Evolutionary conservation across 35 echinoderm and acorn worm genomes (phyloP).

Genomic region (Nesometra sesokonis): DNA sequence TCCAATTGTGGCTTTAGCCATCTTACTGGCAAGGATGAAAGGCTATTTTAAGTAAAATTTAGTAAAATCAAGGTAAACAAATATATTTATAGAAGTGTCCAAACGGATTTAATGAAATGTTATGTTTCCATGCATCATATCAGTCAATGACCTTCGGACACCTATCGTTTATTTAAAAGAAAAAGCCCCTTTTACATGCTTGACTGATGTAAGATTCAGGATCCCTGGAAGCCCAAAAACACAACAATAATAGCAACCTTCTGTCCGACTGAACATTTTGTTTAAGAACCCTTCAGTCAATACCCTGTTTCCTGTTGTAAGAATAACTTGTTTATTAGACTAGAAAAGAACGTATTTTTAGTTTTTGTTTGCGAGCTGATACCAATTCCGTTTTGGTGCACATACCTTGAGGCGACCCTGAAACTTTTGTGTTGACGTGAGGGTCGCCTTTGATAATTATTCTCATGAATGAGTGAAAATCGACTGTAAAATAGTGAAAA

Average conservation of each 20-base stretch:
- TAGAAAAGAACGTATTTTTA: not conserved
- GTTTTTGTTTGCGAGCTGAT: not conserved
- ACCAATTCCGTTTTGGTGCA: not conserved
- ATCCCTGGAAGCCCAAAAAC: not conserved
- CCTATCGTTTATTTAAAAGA: not conserved
- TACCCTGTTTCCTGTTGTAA: not conserved
- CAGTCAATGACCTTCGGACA: not conserved
- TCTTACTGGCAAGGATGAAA: too few relatives aligned
- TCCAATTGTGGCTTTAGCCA: too few relatives aligned
- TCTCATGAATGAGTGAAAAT: not conserved
- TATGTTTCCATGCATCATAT: too few relatives aligned
- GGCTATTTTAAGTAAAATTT: too few relatives aligned
- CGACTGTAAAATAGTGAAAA: not conserved
- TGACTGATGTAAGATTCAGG: not conserved
- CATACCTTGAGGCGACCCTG: not conserved
- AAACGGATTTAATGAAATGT: too few relatives aligned
- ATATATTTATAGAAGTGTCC: too few relatives aligned
- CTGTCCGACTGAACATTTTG: not conserved
- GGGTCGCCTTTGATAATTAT: not conserved
- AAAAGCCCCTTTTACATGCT: not conserved
- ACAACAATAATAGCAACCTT: not conserved
- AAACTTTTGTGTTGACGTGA: not conserved
- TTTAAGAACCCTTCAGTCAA: not conserved
- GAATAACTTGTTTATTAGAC: not conserved
- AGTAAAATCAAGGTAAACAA: too few relatives aligned